Evolutionary conservation across 2,113 vertebrate genomes (phyloP), one percentile per base, ranked within the genome.

Genomic region (Emydocephalus ijimae): DNA sequence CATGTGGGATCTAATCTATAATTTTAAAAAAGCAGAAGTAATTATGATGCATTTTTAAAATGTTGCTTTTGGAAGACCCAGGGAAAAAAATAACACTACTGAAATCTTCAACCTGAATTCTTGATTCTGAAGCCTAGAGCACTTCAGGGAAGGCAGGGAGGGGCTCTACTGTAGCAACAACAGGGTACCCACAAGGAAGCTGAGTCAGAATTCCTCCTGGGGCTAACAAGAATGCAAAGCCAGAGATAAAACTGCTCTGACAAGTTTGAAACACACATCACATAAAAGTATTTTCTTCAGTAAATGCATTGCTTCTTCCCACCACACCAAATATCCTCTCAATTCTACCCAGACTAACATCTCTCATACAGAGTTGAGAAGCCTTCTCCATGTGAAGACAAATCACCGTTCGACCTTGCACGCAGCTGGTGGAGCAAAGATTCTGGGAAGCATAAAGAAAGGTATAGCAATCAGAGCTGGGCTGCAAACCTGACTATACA

Each of bases 111-210:
- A 29, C 6, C 15, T 0, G 0, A 15, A 9, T 85, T 85, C 43
- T 24, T 92, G 39, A 29, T 93, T 91, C 88, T 91, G 39, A 89
- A 43, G 43, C 90, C 52, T 81, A 85, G 91, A 94, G 23, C 56
- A 59, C 26, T 90, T 56, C 14, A 12, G 48, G 50, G 59, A 0
- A 9, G 10, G 21, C 23, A 29, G 45, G 90, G 90, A 89, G 5
- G 88, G 88, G 54, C 23, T 87, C 11, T 26, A n/a, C 48, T 91
- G 26, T 6, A 39, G 50, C 7, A 94, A 34, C 43, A 69, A 69
- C 64, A 69, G 29, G 91, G 43, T 50, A 43, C 57, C 57, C 34
- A 59, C 11, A 52, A 91, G 61, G 94, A 85, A 61, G 10, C 54
- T 20, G 56, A 89, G 45, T 20, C 56, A 56, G 54, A 9, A 5